These are phyloP conservation scores for Knipowitschia caucasica DNA, from an alignment of 2,797 vertebrate genomes.

Conservation along the genomic window DNA sequence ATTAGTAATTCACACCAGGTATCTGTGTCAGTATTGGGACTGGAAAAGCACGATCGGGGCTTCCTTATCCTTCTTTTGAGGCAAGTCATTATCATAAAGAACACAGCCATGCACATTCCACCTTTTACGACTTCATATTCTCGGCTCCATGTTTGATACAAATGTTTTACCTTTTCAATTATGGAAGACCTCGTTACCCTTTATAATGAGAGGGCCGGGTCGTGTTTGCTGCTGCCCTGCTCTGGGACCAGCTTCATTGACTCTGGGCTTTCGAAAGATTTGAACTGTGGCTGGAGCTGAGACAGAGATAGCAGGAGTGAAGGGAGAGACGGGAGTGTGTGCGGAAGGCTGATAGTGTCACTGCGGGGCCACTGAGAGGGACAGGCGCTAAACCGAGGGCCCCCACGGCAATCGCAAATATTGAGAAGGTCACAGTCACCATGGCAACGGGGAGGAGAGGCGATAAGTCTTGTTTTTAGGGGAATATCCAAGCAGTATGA, in stretches of 20 bases:
- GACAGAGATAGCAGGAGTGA: conserved; percentile 8
- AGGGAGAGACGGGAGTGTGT: conserved; percentile 9
- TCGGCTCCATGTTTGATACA: no score
- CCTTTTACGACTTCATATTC: no score
- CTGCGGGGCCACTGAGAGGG: not conserved
- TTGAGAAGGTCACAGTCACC: conserved; percentile 4
- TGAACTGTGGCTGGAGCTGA: conserved; percentile 1
- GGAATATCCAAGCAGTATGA: no score
- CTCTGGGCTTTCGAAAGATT: not conserved
- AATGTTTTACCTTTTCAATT: no score
- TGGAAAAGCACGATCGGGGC: no score
- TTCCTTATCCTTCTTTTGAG: no score
- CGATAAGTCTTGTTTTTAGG: not conserved
- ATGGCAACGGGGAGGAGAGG: not conserved
- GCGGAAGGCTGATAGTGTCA: conserved; percentile 21
- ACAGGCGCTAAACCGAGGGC: not conserved
- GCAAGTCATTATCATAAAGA: no score
- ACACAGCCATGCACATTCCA: no score
- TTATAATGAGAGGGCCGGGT: no score
- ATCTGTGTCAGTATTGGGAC: no score
- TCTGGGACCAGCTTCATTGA: conserved; percentile 9
- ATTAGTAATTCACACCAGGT: no score
- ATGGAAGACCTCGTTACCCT: no score
- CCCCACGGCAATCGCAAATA: conserved; percentile 17
- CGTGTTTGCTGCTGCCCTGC: not conserved